Percentiles rank a stretch among this genome's conserved stretches.
phyloP scores from a whole-genome alignment of 2,113 vertebrate genomes.

The Empidonax traillii region DNA sequence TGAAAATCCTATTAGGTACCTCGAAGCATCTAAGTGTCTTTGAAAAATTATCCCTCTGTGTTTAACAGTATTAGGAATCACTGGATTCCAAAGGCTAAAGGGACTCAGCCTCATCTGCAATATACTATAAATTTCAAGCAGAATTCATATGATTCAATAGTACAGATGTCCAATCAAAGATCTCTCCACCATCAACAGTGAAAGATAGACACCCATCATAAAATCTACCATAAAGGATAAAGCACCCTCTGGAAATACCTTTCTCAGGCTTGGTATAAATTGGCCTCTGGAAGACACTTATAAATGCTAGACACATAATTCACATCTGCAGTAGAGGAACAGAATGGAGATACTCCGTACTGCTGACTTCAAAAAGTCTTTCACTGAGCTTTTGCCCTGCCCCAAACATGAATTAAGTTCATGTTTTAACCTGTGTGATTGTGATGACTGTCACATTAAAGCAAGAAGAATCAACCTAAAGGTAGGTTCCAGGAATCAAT shows the following conservation, averaged over 20 bases:
- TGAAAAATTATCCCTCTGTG: not conserved
- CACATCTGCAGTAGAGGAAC: not conserved
- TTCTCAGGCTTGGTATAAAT: not conserved
- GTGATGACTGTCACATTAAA: not conserved
- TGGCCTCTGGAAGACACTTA: not conserved
- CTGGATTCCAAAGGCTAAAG: not conserved
- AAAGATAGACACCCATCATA: not conserved
- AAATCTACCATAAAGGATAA: slow-evolving; percentile 19
- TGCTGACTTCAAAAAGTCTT: not conserved
- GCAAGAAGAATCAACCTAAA: not conserved
- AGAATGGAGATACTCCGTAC: not conserved
- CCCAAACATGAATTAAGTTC: not conserved
- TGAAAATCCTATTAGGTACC: not conserved
- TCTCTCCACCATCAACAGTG: not conserved
- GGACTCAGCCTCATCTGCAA: not conserved
- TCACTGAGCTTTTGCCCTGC: not conserved
- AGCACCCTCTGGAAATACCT: slow-evolving; percentile 1
- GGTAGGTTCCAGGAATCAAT: not conserved
- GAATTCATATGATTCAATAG: not conserved
- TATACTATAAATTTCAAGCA: not conserved
- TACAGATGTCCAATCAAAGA: not conserved
- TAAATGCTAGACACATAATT: slow-evolving; percentile 7
- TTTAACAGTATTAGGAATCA: not conserved
- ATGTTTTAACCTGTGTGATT: not conserved
- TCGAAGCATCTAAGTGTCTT: not conserved